Evolutionary conservation across 2,113 vertebrate genomes (phyloP).

Genomic region (Acrocephalus arundinaceus): DNA sequence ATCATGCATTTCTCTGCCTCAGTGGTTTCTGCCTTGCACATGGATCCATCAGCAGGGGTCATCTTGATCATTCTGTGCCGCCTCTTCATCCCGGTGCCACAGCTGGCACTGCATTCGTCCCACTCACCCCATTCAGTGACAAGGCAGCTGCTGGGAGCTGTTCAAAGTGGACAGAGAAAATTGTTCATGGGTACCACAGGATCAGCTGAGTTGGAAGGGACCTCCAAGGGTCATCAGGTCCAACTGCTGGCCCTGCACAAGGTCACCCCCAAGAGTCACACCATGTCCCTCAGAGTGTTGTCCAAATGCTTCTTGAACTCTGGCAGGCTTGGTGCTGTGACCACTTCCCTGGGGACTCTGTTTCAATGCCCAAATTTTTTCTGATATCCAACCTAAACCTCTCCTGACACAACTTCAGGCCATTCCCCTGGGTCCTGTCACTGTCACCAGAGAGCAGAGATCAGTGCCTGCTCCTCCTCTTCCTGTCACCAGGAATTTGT

Average conservation of each 20-base stretch:
- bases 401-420: neutral
- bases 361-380: neutral
- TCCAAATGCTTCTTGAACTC: neutral
- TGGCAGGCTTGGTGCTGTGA: neutral
- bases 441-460: neutral
- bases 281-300: neutral
- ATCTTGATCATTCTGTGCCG: constrained; percentile 94
- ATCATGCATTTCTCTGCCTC: constrained; percentile 98
- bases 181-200: neutral
- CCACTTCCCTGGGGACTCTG: neutral
- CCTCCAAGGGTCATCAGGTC: no score
- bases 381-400: neutral
- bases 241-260: neutral
- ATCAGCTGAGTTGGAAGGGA: no score
- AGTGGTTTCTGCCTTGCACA: constrained; percentile 90
- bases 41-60: constrained; percentile 91
- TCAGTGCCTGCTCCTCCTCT: neutral
- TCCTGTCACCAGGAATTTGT: fast-evolving
- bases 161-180: neutral
- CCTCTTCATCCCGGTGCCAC: constrained; percentile 90
- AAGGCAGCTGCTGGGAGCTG: constrained; percentile 94
- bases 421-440: neutral
- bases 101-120: constrained; percentile 96
- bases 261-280: neutral
- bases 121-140: constrained; percentile 96